Evolutionary conservation across 2,888 invertebrate species (phyloP).

Genomic region (Biston stratarius): DNA sequence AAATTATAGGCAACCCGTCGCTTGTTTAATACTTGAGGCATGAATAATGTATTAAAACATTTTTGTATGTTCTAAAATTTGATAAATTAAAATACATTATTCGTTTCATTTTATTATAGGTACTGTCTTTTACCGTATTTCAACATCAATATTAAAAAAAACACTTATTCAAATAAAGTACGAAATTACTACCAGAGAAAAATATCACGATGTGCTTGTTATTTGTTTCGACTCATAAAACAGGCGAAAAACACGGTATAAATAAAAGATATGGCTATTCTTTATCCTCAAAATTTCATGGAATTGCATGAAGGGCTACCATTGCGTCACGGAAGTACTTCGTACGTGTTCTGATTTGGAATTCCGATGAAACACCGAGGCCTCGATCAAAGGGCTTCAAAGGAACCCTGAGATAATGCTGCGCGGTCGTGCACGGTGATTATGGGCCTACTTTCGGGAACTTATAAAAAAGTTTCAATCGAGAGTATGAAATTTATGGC

Average conservation of each 20-base stretch:
- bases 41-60: no score
- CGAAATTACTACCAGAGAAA: background rate
- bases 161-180: background rate
- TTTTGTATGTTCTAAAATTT: no score
- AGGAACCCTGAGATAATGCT: conserved; percentile 31
- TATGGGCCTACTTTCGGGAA: conserved; percentile 22
- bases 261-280: conserved; percentile 5
- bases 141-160: no score
- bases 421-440: conserved; percentile 34
- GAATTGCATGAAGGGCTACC: conserved; percentile 11
- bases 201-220: background rate
- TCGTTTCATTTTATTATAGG: no score
- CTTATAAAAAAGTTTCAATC: conserved; percentile 13
- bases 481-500: conserved; percentile 2
- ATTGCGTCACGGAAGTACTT: conserved; percentile 22
- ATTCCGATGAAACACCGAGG: conserved; percentile 38
- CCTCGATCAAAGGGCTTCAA: conserved; percentile 37
- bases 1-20: no score
- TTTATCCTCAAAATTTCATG: conserved; percentile 15
- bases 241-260: background rate
- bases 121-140: no score
- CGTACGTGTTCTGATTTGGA: conserved; percentile 41
- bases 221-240: conserved; percentile 9
- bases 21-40: no score
- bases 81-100: no score